Evolutionary conservation across 2,888 invertebrate genomes (phyloP), one percentile per base, ranked within the genome.

Genomic region (Metopia argyrocephala): DNA sequence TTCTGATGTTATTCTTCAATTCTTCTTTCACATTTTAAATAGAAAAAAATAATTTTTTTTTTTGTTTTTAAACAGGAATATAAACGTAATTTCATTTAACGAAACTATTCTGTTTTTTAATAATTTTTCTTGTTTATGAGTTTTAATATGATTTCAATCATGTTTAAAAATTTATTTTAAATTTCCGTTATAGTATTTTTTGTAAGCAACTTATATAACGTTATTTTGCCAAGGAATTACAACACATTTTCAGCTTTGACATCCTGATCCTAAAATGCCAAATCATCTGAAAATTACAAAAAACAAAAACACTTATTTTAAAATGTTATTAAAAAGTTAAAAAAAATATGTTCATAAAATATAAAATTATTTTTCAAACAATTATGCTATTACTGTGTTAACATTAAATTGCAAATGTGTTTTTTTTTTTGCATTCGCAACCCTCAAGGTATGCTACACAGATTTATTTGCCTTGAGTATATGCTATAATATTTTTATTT

Each of bases 201-300:
- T 56, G 21, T n/a, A 18, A 6, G 3, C 6, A 56, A 59, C 15
- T 62, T 54, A 38, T n/a, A n/a, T n/a, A 54, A 15, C 38, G 48
- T 76, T 65, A 62, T 48, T 57, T 21, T 48, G 46, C 52, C 38
- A 57, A 38, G 38, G 31, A 46, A 18, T n/a, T 38, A n/a, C 23
- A 66, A 65, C 61, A 2, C 65, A 59, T 56, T 81, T 69, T 38
- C 74, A 56, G 69, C 52, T n/a, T 48, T 54, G 71, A 52, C 76
- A 81, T 81, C 69, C 68, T 69, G 65, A 59, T 66, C 46, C 31
- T 45, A 31, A 18, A 52, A 7, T 21, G 18, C 9, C 23, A 46
- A 46, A 31, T 18, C 56, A 31, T 54, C 76, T 76, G 5, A 38
- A 56, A 78, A 78, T 65, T 27, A 28, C 0, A 54, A 7, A n/a